A percentile compares a stretch with the other conserved stretches of the same genome.
phyloP scores from a whole-genome alignment of 1,140 invertebrate species.

The Aplysia californica region DNA sequence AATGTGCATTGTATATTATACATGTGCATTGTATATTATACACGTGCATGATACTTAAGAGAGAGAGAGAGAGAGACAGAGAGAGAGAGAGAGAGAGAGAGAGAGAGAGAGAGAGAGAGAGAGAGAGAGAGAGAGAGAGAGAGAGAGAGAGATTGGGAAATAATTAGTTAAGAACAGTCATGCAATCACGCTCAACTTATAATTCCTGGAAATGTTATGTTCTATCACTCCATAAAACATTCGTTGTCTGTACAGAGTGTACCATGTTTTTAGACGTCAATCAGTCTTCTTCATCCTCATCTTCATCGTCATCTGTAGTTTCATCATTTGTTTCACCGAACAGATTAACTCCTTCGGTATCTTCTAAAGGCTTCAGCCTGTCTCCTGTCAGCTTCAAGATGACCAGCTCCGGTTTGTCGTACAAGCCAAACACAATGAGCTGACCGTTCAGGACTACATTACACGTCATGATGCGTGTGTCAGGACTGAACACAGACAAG shows the following conservation, averaged over 20 bases:
- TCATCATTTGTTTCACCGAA: constrained; percentile 57
- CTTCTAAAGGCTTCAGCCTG: constrained; percentile 33
- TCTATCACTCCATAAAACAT: constrained; percentile 60
- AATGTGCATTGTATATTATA: too few relatives aligned
- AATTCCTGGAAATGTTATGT: constrained; percentile 70
- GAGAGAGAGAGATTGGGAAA: too few relatives aligned
- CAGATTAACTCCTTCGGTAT: constrained; percentile 44
- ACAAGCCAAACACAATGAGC: constrained; percentile 76
- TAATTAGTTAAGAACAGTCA: constrained; percentile 42
- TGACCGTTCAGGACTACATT: constrained; percentile 80
- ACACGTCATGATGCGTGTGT: constrained; percentile 79
- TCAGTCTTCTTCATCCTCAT: constrained; percentile 44
- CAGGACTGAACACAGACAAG: constrained; percentile 82
- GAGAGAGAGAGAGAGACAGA: too few relatives aligned
- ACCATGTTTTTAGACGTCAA: constrained; percentile 29
- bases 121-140: too few relatives aligned
- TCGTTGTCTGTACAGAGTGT: constrained; percentile 31
- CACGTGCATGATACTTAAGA: too few relatives aligned
- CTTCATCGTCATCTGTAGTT: constrained; percentile 56
- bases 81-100: too few relatives aligned
- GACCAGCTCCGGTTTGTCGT: constrained; percentile 71
- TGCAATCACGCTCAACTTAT: background rate
- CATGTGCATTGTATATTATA: too few relatives aligned
- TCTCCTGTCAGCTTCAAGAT: constrained; percentile 69
- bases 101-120: too few relatives aligned